A percentile compares a stretch with the other conserved stretches of the same genome.
These are phyloP conservation scores for Muscicapa comitata DNA, from an alignment of 2,797 vertebrate species.

Conservation along the genomic window DNA sequence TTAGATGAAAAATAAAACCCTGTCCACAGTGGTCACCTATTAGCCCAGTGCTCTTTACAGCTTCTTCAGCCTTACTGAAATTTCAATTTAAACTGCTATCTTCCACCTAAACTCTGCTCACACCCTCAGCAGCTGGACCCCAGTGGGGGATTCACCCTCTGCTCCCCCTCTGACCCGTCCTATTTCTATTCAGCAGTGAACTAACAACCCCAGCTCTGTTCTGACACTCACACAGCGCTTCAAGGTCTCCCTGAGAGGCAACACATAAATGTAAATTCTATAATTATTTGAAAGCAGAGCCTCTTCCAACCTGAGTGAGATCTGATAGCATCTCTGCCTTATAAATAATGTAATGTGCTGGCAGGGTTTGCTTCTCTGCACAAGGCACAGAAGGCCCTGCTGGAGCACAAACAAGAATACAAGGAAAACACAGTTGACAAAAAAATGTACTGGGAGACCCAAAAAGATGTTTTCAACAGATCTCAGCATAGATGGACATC, in stretches of 20 bases:
- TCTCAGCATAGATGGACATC: background rate
- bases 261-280: conserved; percentile 44
- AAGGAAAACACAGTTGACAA: conserved; percentile 23
- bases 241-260: conserved; percentile 22
- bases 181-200: background rate
- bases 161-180: accelerated
- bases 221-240: background rate
- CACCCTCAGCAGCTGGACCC: background rate
- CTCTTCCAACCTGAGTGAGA: conserved; percentile 55
- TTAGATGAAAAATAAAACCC: background rate
- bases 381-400: conserved; percentile 42
- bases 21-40: accelerated
- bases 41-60: background rate
- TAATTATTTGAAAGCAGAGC: conserved; percentile 58
- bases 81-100: background rate
- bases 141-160: background rate
- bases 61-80: background rate
- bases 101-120: background rate
- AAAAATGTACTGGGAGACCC: conserved; percentile 2
- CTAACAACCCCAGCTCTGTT: background rate
- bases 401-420: conserved; percentile 34
- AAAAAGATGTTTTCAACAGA: background rate
- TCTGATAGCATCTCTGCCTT: conserved; percentile 50
- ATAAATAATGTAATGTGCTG: conserved; percentile 57
- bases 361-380: conserved; percentile 1